Evolutionary conservation across 2,797 vertebrate species (phyloP), one percentile per base, ranked within the genome.

Genomic region (Prionace glauca): DNA sequence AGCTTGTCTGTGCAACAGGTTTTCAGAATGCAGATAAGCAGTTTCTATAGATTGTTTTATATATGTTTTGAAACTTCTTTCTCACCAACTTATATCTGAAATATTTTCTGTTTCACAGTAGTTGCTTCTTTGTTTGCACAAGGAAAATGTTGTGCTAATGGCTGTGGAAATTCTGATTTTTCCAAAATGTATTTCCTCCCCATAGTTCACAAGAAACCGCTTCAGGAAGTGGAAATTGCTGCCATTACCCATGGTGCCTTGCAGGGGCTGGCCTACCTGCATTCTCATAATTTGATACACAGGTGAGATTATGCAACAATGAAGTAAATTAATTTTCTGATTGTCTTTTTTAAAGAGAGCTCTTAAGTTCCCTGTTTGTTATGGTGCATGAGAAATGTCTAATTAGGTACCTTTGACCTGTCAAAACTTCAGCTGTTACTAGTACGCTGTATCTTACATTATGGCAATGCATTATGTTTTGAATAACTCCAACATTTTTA

Each of bases 191-290:
- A 14, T 95, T 29, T 95, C 69, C 45, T 29, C 69, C 22, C 0
- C 67, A 0, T 88, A 99, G 99, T 99, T 98, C 99, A 99, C 97
- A 99, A 99, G 97, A 99, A 99, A 96, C 99, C 99, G 91, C 99
- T 99, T 96, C 99, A 99, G 97, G 99, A 99, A 98, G 98, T 99
- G 96, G 99, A 99, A 97, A 99, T 99, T 93, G 98, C 99, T 98
- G 99, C 99, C 98, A 99, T 99, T 98, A 99, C 99, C 97, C 98
- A 99, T 0, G 99, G 99, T 98, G 99, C 99, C 98, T 99, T 99
- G 98, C 98, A 98, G 96, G 99, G 99, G 97, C 98, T 99, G 97
- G 99, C 99, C 97, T 99, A 99, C 98, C 97, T 99, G 97, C 99
- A 99, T 98, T 99, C 98, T 97, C 99, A 99, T 97, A 98, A 98